Evolutionary conservation across 23 tunicate species (phyloP).

Genomic region (Halocynthia aurantium): DNA sequence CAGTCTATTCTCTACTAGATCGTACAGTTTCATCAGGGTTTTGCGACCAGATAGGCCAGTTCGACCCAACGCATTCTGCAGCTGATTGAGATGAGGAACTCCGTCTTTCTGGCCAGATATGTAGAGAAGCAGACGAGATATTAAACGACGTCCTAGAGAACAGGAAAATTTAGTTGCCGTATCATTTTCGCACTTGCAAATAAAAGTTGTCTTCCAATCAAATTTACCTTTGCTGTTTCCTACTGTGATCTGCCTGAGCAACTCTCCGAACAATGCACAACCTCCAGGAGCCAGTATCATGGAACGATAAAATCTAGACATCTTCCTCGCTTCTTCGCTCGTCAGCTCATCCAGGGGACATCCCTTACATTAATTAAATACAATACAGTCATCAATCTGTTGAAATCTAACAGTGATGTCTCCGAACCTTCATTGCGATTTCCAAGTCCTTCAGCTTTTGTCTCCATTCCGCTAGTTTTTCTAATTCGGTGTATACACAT

Average conservation of each 20-base stretch:
- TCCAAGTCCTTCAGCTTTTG: conserved; percentile 32
- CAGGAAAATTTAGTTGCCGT: background rate
- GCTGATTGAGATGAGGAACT: conserved; percentile 26
- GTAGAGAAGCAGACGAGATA: conserved; percentile 34
- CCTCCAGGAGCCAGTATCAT: conserved; percentile 54
- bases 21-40: conserved; percentile 42
- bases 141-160: background rate
- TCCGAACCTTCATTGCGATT: conserved; percentile 21
- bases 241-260: conserved; percentile 44
- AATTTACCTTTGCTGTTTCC: conserved; percentile 25
- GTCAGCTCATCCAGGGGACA: conserved; percentile 39
- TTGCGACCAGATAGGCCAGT: conserved; percentile 39
- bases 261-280: conserved; percentile 49
- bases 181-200: background rate
- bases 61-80: conserved; percentile 35
- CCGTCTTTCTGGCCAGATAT: conserved; percentile 54
- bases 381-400: background rate
- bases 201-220: background rate
- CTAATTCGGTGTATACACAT: conserved; percentile 38
- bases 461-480: conserved; percentile 32
- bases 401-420: background rate
- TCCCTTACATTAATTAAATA: conserved; percentile 8
- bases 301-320: conserved; percentile 51
- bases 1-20: conserved; percentile 18
- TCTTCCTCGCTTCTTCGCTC: conserved; percentile 22